Conservation (phyloP, 2,797 vertebrate genomes). For the Scolopax bukidnonensis region DNA sequence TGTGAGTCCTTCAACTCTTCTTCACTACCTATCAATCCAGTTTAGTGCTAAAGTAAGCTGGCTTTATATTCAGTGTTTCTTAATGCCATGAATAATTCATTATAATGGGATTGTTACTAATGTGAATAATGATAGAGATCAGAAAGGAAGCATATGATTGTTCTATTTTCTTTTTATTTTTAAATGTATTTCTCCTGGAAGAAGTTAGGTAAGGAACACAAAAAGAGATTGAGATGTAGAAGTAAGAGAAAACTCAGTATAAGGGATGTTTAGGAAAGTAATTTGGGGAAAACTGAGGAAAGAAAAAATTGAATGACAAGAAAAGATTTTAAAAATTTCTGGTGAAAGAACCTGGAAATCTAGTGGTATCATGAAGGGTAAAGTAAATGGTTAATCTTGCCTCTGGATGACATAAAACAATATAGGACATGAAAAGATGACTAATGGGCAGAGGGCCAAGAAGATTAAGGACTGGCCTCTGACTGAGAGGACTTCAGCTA, state of each 20-base stretch:
- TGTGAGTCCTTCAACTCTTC: neutral
- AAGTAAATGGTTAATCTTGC: neutral
- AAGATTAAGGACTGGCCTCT: neutral
- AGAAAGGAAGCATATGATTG: neutral
- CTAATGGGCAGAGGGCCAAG: neutral
- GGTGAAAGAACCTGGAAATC: neutral
- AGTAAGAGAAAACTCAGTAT: neutral
- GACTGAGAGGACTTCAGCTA: neutral
- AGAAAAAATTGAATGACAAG: neutral
- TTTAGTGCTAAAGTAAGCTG: neutral
- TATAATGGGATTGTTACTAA: neutral
- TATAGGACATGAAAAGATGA: neutral
- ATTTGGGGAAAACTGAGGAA: fast-evolving
- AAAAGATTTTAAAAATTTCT: neutral
- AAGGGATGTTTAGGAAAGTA: neutral
- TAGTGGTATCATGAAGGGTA: neutral
- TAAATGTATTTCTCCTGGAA: neutral
- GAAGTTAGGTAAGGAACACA: neutral
- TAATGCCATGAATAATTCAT: neutral
- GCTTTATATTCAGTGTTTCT: neutral
- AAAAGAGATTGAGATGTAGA: neutral
- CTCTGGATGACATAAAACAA: neutral
- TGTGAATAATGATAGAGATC: neutral
- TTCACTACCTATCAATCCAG: neutral
- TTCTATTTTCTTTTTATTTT: neutral